A percentile compares a stretch with the other conserved stretches of the same genome.
phyloP scores from a whole-genome alignment of 2,888 invertebrate genomes.

The Harmothoe impar region DNA sequence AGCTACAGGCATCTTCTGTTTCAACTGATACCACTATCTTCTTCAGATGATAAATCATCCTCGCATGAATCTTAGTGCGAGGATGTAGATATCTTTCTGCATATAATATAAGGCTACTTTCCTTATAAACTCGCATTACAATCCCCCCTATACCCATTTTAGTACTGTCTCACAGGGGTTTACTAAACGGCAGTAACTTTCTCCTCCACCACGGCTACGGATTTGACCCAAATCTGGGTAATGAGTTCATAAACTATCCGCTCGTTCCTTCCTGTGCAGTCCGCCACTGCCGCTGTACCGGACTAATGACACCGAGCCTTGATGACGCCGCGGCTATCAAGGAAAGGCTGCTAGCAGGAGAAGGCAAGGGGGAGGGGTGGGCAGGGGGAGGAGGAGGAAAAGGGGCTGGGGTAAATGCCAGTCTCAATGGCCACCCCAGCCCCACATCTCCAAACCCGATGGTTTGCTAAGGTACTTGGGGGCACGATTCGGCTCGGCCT shows the following conservation, averaged over 20 bases:
- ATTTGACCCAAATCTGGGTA: constrained; percentile 48
- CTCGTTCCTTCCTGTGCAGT: constrained; percentile 3
- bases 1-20: no score
- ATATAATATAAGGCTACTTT: no score
- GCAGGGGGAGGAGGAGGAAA: neutral
- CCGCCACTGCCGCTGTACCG: neutral
- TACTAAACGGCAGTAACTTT: neutral
- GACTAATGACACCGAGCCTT: constrained; percentile 18
- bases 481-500: neutral
- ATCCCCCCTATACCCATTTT: no score
- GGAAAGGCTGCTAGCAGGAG: neutral
- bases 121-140: no score
- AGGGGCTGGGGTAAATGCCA: neutral
- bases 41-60: no score
- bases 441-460: neutral
- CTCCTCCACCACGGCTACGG: neutral
- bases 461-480: neutral
- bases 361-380: neutral
- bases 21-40: no score
- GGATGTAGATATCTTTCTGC: no score
- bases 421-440: neutral
- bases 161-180: neutral
- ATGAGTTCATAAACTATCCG: constrained; percentile 52
- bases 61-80: no score
- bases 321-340: constrained; percentile 2